Conservation (phyloP, 2,888 invertebrate species). For the Sclerodermus sp. region DNA sequence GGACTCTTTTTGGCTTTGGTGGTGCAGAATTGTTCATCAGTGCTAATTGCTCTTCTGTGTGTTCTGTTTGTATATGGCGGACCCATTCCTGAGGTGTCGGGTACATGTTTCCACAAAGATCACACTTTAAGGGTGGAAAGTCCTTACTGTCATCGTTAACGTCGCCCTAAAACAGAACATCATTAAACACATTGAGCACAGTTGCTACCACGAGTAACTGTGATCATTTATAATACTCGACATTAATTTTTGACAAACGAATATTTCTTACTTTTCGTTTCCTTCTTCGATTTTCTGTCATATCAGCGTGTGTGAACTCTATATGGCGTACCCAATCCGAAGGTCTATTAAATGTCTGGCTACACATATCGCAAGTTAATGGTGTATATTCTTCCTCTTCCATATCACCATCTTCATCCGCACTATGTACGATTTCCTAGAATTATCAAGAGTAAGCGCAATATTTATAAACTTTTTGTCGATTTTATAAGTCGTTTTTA, state of each 20-base stretch:
- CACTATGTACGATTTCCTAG: constrained; percentile 56
- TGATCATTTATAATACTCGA: background rate
- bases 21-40: constrained; percentile 73
- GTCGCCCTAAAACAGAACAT: constrained; percentile 60
- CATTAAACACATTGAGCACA: background rate
- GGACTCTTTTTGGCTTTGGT: constrained; percentile 61
- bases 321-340: constrained; percentile 84
- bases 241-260: background rate
- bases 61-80: constrained; percentile 80
- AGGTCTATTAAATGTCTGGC: constrained; percentile 79
- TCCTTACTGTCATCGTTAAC: constrained; percentile 72
- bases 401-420: constrained; percentile 59
- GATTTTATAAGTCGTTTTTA: no score
- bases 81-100: constrained; percentile 86
- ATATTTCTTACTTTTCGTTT: constrained; percentile 47
- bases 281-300: constrained; percentile 59
- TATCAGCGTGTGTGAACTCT: constrained; percentile 72
- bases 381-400: constrained; percentile 71
- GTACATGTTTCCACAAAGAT: constrained; percentile 72
- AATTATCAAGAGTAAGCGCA: background rate
- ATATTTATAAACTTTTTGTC: background rate
- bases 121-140: constrained; percentile 74
- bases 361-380: constrained; percentile 80
- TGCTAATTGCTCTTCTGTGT: constrained; percentile 80
- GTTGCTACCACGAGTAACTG: background rate